Evolutionary conservation across 2,888 invertebrate species (phyloP).

Genomic region (Dryobota labecula): DNA sequence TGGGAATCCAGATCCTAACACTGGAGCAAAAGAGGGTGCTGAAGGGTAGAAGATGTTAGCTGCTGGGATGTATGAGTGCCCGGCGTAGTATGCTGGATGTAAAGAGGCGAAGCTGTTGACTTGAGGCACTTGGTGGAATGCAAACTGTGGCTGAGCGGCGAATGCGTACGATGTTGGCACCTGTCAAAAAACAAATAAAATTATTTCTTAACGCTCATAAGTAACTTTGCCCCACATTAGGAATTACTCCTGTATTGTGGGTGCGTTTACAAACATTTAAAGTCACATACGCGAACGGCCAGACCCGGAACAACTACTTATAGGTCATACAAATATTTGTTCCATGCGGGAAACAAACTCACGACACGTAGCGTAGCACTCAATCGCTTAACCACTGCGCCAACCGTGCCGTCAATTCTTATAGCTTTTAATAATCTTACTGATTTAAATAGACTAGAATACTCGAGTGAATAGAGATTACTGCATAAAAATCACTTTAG

Average conservation of each 20-base stretch:
- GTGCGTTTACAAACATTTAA: too few species aligned
- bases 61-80: conserved; percentile 76
- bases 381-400: too few species aligned
- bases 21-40: conserved; percentile 61
- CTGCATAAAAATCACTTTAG: not conserved
- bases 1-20: conserved; percentile 52
- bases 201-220: not conserved
- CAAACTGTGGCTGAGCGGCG: conserved; percentile 76
- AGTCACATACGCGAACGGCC: too few species aligned
- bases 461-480: too few species aligned
- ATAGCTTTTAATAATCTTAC: not conserved
- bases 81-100: conserved; percentile 76
- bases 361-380: too few species aligned
- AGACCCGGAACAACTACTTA: too few species aligned
- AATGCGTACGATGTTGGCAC: conserved; percentile 76
- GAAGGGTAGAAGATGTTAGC: conserved; percentile 75
- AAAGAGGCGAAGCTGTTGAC: conserved; percentile 71
- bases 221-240: too few species aligned
- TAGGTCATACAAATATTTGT: too few species aligned
- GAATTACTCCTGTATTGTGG: too few species aligned
- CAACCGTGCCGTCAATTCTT: too few species aligned
- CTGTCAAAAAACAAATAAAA: conserved; percentile 64
- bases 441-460: not conserved
- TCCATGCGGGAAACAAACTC: too few species aligned
- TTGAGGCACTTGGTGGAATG: conserved; percentile 78